Evolutionary conservation across 2,113 vertebrate genomes (phyloP).

Genomic region (Manacus vitellinus): DNA sequence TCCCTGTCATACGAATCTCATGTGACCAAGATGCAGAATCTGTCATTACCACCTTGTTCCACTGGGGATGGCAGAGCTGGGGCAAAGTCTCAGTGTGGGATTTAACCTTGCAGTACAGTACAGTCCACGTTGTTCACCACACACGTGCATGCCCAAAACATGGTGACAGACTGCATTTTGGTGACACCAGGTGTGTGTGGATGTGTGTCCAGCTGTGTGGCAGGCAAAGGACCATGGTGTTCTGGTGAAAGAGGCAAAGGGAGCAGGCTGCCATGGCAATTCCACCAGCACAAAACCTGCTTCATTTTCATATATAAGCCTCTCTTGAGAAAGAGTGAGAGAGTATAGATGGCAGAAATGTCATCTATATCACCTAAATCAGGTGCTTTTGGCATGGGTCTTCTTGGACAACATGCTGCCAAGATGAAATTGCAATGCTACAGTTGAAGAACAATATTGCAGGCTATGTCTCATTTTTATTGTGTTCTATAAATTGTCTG

Average conservation of each 20-base stretch:
- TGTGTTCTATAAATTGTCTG: background rate
- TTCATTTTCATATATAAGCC: background rate
- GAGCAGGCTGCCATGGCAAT: background rate
- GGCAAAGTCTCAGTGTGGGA: background rate
- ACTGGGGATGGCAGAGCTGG: background rate
- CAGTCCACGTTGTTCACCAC: background rate
- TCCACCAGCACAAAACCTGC: background rate
- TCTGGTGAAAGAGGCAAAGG: background rate
- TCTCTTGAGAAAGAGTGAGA: background rate
- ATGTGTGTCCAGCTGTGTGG: background rate
- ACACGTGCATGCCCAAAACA: background rate
- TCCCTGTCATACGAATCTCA: background rate
- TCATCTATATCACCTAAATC: background rate
- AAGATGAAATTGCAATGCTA: background rate
- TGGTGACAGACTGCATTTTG: slow-evolving; percentile 16
- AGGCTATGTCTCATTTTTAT: background rate
- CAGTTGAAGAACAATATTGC: background rate
- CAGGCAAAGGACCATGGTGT: background rate
- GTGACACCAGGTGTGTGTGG: background rate
- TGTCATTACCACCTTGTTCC: background rate
- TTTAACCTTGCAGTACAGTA: background rate
- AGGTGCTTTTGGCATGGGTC: background rate
- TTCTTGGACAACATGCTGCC: background rate
- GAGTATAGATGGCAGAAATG: background rate
- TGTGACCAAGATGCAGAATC: background rate